A percentile compares a stretch with the other conserved stretches of the same genome.
Evolutionary conservation across 2,113 vertebrate genomes (phyloP).

Genomic region (Syngnathoides biaculeatus): DNA sequence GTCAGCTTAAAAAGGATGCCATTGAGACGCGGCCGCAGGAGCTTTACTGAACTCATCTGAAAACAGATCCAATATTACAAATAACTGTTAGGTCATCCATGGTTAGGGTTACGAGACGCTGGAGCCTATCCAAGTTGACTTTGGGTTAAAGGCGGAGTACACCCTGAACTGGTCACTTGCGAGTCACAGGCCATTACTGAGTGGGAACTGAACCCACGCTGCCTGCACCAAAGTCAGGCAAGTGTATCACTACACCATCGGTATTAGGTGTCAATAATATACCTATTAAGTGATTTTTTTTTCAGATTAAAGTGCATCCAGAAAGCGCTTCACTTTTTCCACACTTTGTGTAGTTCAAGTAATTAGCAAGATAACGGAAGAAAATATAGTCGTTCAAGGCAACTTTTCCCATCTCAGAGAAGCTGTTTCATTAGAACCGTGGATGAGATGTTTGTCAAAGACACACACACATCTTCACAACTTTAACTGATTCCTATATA

Average conservation of each 20-base stretch:
- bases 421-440: slow-evolving; percentile 61
- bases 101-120: no score
- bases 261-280: background rate
- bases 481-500: slow-evolving; percentile 68
- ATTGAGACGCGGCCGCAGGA: slow-evolving; percentile 84
- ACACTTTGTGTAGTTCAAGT: background rate
- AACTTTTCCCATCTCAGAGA: slow-evolving; percentile 42
- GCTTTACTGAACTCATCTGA: slow-evolving; percentile 95
- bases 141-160: no score
- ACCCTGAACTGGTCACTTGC: no score
- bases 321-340: background rate
- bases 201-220: no score
- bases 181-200: no score
- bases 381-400: slow-evolving; percentile 46
- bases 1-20: slow-evolving; percentile 91
- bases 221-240: no score
- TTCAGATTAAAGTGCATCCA: background rate
- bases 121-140: no score
- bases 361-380: background rate
- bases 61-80: slow-evolving; percentile 9
- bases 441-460: slow-evolving; percentile 63
- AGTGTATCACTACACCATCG: no score
- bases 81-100: no score
- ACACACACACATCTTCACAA: slow-evolving; percentile 20
- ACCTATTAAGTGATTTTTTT: background rate